A percentile compares a stretch with the other conserved stretches of the same genome.
These are phyloP conservation scores for Rugalucina vietnamica DNA, from an alignment of 2,888 invertebrate genomes.

Conservation along the genomic window DNA sequence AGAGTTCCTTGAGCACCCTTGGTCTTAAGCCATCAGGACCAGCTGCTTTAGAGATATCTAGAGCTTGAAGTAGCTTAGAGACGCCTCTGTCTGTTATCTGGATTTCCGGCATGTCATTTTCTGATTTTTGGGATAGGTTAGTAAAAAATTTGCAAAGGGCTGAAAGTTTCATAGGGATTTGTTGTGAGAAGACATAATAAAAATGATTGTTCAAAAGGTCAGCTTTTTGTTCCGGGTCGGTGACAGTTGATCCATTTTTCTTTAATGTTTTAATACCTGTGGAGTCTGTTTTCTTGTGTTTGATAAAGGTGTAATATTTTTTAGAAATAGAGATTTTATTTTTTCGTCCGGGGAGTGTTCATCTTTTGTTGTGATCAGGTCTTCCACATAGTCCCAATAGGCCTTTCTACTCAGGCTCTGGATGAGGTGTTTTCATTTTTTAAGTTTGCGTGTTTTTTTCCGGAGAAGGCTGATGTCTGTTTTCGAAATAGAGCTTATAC, in stretches of 20 bases:
- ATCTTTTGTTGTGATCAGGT: neutral
- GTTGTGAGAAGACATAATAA: neutral
- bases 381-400: slow-evolving; percentile 4
- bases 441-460: neutral
- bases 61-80: neutral
- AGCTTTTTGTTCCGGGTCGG: slow-evolving; percentile 9
- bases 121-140: neutral
- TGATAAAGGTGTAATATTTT: too few relatives aligned
- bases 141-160: neutral
- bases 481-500: neutral
- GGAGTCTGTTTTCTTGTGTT: too few relatives aligned
- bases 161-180: neutral
- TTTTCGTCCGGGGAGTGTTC: neutral
- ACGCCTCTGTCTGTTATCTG: neutral
- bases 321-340: too few relatives aligned
- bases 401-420: neutral
- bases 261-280: too few relatives aligned
- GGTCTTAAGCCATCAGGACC: neutral
- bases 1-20: neutral
- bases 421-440: neutral
- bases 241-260: slow-evolving; percentile 6
- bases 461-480: neutral
- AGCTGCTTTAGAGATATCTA: neutral
- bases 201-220: neutral
- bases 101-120: slow-evolving; percentile 6